Percentiles rank a stretch among this genome's conserved stretches.
Evolutionary conservation across 2,113 vertebrate species (phyloP).

Genomic region (Sialia sialis): DNA sequence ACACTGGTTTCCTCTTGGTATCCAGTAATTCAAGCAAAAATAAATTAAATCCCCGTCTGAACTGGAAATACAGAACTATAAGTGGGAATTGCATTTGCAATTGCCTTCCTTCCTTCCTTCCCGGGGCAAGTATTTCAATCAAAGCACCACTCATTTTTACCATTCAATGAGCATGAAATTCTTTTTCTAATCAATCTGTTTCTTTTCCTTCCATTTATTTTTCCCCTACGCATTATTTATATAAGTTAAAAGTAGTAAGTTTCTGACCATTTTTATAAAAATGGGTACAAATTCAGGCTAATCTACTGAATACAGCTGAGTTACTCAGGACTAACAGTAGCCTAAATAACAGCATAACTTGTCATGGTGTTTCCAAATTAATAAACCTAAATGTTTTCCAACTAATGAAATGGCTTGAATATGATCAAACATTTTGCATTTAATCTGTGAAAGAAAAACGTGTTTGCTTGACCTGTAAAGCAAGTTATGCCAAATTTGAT

Average conservation of each 20-base stretch:
- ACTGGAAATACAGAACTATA: background rate
- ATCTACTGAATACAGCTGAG: background rate
- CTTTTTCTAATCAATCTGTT: background rate
- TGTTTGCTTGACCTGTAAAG: conserved; percentile 52
- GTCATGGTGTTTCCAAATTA: background rate
- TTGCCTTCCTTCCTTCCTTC: background rate
- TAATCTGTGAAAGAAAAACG: conserved; percentile 49
- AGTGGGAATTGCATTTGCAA: background rate
- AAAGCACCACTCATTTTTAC: background rate
- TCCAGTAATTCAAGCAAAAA: background rate
- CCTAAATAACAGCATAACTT: conserved; percentile 18
- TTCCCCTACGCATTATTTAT: background rate
- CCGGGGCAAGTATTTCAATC: background rate
- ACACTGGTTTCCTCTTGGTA: background rate
- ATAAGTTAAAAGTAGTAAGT: background rate
- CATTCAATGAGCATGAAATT: background rate
- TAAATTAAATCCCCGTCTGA: background rate
- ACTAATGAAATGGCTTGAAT: conserved; percentile 11
- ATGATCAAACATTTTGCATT: conserved; percentile 12
- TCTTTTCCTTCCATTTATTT: background rate
- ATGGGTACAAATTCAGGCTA: background rate
- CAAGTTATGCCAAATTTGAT: conserved; percentile 49
- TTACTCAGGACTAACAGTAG: background rate
- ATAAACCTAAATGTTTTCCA: conserved; percentile 29
- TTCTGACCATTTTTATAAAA: background rate